Percentiles rank a stretch among this genome's conserved stretches.
Evolutionary conservation across 2,888 invertebrate genomes (phyloP).

Genomic region (Ellobium chinense): DNA sequence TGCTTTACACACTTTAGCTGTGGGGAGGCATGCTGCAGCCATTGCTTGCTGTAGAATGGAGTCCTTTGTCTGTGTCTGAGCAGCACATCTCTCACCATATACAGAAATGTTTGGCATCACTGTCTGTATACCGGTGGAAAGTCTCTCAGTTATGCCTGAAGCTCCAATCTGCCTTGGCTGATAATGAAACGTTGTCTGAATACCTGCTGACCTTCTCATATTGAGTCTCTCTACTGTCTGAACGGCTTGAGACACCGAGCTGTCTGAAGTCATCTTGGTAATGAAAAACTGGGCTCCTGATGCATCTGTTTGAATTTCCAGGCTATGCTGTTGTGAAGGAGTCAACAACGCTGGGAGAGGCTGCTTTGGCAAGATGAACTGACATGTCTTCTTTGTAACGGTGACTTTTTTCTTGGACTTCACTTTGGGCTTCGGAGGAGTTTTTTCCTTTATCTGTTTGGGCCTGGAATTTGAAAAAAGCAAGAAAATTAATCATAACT

Average conservation of each 20-base stretch:
- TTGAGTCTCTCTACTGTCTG: neutral
- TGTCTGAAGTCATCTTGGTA: conserved; percentile 19
- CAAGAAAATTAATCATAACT: too few species aligned
- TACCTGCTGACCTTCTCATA: conserved; percentile 28
- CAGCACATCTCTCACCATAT: neutral
- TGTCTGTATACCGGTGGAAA: conserved; percentile 32
- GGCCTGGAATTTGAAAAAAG: neutral
- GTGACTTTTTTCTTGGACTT: neutral
- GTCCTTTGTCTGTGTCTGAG: conserved; percentile 27
- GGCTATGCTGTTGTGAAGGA: neutral
- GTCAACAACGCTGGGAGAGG: neutral
- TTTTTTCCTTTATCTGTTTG: neutral
- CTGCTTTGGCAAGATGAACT: conserved; percentile 28
- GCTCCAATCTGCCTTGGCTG: neutral
- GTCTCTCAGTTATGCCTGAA: neutral
- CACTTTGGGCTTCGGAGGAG: neutral
- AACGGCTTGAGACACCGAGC: conserved; percentile 26
- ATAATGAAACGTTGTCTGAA: conserved; percentile 25
- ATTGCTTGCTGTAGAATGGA: conserved; percentile 27
- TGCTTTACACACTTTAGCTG: neutral
- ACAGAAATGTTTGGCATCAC: neutral
- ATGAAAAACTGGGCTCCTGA: conserved; percentile 18
- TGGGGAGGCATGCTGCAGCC: conserved; percentile 21
- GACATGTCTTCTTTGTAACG: neutral
- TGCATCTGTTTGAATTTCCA: conserved; percentile 36